phyloP scores from a whole-genome alignment of 2,888 invertebrate genomes.

The Micropterix aruncella region DNA sequence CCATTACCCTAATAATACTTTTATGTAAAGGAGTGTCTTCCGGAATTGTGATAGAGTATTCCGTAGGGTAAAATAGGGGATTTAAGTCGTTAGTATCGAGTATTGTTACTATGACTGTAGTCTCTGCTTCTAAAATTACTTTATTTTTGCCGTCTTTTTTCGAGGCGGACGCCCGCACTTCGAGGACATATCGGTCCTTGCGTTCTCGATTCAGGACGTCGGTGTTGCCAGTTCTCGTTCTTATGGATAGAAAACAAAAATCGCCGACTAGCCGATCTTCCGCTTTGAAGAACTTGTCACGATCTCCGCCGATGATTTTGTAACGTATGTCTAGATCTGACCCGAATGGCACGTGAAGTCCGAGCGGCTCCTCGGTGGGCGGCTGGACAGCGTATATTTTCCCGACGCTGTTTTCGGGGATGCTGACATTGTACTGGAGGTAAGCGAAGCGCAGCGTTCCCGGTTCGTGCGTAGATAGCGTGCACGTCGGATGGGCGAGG shows the following conservation, averaged over 20 bases:
- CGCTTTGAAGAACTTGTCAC: conserved; percentile 83
- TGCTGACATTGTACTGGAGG: conserved; percentile 70
- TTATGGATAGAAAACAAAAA: conserved; percentile 83
- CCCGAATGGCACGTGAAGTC: conserved; percentile 44
- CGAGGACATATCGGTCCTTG: conserved; percentile 66
- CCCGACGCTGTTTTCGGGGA: conserved; percentile 85
- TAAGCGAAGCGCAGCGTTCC: conserved; percentile 50
- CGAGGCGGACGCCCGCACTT: conserved; percentile 57
- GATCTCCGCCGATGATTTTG: conserved; percentile 77
- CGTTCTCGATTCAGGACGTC: conserved; percentile 90
- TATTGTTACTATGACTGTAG: conserved; percentile 55
- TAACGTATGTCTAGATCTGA: conserved; percentile 50
- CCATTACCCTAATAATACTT: conserved; percentile 64
- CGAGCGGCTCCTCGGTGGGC: conserved; percentile 64
- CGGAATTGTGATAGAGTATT: conserved; percentile 73
- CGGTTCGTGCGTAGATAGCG: background rate
- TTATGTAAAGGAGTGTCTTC: conserved; percentile 81
- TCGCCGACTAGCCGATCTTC: conserved; percentile 84
- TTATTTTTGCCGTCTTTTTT: conserved; percentile 41
- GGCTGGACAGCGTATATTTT: conserved; percentile 69
- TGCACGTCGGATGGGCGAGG: background rate
- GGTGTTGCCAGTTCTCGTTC: conserved; percentile 76
- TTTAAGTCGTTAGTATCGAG: conserved; percentile 83
- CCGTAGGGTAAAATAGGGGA: conserved; percentile 83
- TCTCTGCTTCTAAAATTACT: conserved; percentile 52